Evolutionary conservation across 2,888 invertebrate species (phyloP).

Genomic region (Agrotis exclamationis): DNA sequence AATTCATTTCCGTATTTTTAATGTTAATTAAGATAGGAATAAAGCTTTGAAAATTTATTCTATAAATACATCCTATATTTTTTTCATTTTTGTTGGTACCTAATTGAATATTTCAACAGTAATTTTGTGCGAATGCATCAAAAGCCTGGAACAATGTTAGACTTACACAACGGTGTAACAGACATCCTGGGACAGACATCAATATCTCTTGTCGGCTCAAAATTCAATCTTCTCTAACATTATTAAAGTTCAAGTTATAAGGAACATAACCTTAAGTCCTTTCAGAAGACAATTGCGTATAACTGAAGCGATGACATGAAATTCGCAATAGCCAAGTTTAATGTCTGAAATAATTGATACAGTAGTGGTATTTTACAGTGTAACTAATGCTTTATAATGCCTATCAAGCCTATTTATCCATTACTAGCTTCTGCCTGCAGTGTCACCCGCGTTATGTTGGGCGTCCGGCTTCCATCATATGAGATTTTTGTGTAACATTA

Average conservation of each 20-base stretch:
- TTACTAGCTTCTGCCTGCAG: no score
- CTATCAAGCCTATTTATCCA: no score
- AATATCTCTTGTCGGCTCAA: not conserved
- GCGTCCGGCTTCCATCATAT: no score
- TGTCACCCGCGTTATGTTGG: no score
- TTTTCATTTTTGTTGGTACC: no score
- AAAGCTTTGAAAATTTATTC: no score
- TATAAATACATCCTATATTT: no score
- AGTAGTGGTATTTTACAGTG: slow-evolving; percentile 11
- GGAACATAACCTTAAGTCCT: no score
- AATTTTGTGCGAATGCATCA: not conserved
- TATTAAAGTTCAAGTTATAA: slow-evolving; percentile 20
- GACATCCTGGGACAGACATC: not conserved
- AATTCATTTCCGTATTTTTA: no score
- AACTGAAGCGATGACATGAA: slow-evolving; percentile 65
- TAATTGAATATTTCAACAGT: no score
- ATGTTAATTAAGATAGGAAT: no score
- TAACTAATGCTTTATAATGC: not conserved
- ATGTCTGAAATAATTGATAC: slow-evolving; percentile 53
- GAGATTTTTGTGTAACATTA: no score
- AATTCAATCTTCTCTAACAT: slow-evolving; percentile 6
- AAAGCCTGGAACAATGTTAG: not conserved
- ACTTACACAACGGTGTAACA: slow-evolving; percentile 56
- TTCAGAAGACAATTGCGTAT: slow-evolving; percentile 31
- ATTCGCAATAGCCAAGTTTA: slow-evolving; percentile 57